Evolutionary conservation across 2,113 vertebrate species (phyloP).

Genomic region (Oxyruncus cristatus): DNA sequence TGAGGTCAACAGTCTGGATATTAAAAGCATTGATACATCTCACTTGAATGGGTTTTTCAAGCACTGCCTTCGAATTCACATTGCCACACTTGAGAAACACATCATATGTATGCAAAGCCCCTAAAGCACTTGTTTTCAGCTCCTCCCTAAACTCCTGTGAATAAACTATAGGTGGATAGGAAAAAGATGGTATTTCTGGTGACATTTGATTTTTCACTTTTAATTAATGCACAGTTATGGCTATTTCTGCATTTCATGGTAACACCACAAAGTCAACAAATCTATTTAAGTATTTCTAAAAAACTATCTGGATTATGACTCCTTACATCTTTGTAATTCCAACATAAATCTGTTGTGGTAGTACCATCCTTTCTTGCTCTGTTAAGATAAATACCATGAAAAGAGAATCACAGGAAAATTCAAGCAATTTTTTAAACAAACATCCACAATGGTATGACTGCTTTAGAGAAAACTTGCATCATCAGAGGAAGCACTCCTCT

Average conservation of each 20-base stretch:
- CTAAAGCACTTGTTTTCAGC: not conserved
- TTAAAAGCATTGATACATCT: not conserved
- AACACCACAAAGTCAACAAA: not conserved
- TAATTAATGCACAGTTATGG: not conserved
- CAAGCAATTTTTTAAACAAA: not conserved
- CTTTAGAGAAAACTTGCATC: not conserved
- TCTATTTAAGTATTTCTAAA: not conserved
- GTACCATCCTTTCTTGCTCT: not conserved
- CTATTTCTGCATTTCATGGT: not conserved
- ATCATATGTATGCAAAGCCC: not conserved
- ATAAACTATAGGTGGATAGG: not conserved
- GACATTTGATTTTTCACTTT: not conserved
- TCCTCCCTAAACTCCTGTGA: not conserved
- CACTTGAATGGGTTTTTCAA: not conserved
- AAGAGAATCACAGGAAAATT: not conserved
- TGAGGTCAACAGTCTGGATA: not conserved
- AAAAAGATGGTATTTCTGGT: not conserved
- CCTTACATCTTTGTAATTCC: not conserved
- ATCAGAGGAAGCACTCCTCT: not conserved
- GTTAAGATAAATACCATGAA: not conserved
- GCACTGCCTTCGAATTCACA: not conserved
- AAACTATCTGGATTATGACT: not conserved
- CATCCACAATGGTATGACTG: not conserved
- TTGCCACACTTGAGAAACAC: not conserved
- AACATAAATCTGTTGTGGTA: rapidly evolving